phyloP scores from a whole-genome alignment of 2,888 invertebrate genomes.

The Chrysolina americana region DNA sequence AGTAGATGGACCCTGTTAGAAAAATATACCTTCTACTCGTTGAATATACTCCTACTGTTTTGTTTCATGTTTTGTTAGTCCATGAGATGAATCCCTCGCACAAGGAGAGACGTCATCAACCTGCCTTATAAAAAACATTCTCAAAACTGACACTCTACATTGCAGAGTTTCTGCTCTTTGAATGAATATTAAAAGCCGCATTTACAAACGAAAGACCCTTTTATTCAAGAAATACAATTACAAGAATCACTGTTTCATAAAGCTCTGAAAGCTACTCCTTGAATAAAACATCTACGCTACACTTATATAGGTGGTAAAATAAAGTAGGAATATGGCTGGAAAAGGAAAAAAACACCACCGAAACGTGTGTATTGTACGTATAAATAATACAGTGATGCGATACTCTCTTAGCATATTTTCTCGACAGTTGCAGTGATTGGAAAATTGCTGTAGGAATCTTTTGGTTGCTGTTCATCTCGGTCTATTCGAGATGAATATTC shows the following conservation, averaged over 20 bases:
- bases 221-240: constrained; percentile 26
- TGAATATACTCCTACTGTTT: neutral
- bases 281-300: constrained; percentile 29
- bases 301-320: constrained; percentile 27
- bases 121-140: constrained; percentile 23
- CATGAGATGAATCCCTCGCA: too few species aligned
- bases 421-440: constrained; percentile 12
- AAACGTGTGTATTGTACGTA: constrained; percentile 4
- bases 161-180: constrained; percentile 17
- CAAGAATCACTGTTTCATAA: constrained; percentile 26
- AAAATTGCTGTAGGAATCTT: neutral
- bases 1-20: too few species aligned
- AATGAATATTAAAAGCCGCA: constrained; percentile 24
- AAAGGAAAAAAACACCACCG: constrained; percentile 19
- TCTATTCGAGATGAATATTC: neutral
- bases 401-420: constrained; percentile 19
- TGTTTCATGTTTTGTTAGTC: neutral
- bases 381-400: constrained; percentile 25
- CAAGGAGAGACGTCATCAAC: constrained; percentile 14
- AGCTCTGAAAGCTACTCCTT: constrained; percentile 21
- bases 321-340: constrained; percentile 26
- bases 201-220: constrained; percentile 6
- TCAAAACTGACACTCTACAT: constrained; percentile 15
- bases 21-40: too few species aligned
- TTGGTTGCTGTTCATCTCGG: neutral